Percentiles rank a stretch among this genome's conserved stretches.
Evolutionary conservation across 2,797 vertebrate genomes (phyloP).

Genomic region (Sebastes iracundus): DNA sequence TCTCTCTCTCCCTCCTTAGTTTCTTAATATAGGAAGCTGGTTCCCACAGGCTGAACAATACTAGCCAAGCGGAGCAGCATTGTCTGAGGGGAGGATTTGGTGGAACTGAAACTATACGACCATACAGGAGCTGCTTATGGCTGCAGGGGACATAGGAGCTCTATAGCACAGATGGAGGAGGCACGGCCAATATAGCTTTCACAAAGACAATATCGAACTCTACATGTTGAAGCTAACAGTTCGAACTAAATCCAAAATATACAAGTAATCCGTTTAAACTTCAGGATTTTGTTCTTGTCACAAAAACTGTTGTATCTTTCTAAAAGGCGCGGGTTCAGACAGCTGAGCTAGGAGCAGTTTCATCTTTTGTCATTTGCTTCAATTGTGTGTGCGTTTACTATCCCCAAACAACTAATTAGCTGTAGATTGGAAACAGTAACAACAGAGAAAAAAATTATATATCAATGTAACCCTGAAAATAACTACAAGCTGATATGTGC

Average conservation of each 20-base stretch:
- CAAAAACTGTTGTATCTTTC: not conserved
- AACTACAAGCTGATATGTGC: not conserved
- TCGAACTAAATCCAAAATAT: not conserved
- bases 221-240: not conserved
- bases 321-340: not conserved
- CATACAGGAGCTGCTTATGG: constrained; percentile 55
- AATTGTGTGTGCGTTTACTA: not conserved
- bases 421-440: no score
- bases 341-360: not conserved
- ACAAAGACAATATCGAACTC: not conserved
- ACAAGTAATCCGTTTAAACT: not conserved
- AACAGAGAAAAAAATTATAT: not conserved
- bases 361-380: not conserved
- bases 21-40: constrained; percentile 90
- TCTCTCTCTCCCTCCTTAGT: constrained; percentile 53
- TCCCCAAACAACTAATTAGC: not conserved
- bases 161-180: constrained; percentile 17
- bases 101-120: constrained; percentile 82
- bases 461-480: not conserved
- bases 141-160: constrained; percentile 46
- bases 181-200: not conserved
- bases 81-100: constrained; percentile 63
- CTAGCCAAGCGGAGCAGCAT: constrained; percentile 79
- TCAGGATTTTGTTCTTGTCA: not conserved
- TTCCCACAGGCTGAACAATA: constrained; percentile 92